Base-by-base conservation (phyloP, 37 sponge, comb jelly and placozoan species). In the Diacarnus erythraeanus region DNA sequence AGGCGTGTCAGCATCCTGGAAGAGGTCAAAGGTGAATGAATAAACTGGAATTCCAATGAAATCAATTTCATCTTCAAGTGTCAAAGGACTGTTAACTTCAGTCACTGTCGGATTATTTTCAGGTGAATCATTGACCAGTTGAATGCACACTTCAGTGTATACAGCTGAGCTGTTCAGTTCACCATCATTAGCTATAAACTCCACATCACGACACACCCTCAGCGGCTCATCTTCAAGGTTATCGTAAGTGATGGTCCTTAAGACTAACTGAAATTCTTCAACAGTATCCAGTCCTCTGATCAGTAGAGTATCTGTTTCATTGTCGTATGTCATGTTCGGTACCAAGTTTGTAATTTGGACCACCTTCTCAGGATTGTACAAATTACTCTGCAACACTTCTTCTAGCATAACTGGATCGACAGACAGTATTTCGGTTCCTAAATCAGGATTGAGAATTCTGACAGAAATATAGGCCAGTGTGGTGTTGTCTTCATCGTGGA, bases 61-160 rank as follows among this genome's bases (percentile, higher is more conserved):
- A n/a, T 77, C 76, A 3, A 68, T 15, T 30, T 88, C 76, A 40
- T 96, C 93, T 72, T 96, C 96, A 22, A 75, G 30, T 8, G 89
- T 89, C 38, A 74, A 38, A 38, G 93, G 93, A 18, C 69, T 59
- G n/a, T 87, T 84, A 42, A 92, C 63, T 1, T 44, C 35, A 2
- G 31, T 56, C 18, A 42, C 57, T 23, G 78, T 54, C 22, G 59
- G n/a, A 44, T 85, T 92, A 61, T 92, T 86, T 18, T 56, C 35
- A 18, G 96, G 96, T n/a, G 93, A 82, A 69, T 96, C 93, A 38
- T 96, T 96, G 33, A 86, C 39, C 3, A 75, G 83, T 33, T 41
- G 64, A 44, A 92, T 80, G 25, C 66, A 44, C 23, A 96, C 71
- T 18, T n/a, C 40, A 6, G 90, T 72, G 72, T 81, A 78, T 1